Conservation (phyloP, 2,113 vertebrate genomes). For the Solenodon paradoxus region DNA sequence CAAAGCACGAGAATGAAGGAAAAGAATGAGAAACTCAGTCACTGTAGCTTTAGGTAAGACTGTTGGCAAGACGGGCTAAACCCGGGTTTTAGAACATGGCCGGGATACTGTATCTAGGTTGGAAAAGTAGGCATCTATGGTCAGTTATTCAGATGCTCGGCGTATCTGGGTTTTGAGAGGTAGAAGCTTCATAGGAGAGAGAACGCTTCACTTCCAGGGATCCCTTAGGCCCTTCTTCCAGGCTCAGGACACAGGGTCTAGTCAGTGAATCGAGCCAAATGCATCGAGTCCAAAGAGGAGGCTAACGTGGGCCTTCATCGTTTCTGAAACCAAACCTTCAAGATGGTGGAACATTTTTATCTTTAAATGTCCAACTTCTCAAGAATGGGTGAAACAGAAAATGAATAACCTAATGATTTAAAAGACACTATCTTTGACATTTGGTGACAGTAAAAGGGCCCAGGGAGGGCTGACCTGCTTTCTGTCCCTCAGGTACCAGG, state of each 20-base stretch:
- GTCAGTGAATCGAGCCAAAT: not conserved
- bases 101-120: not conserved
- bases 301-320: not conserved
- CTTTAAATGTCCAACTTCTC: not conserved
- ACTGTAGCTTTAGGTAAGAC: not conserved
- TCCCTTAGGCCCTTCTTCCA: not conserved
- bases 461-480: accelerated
- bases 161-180: not conserved
- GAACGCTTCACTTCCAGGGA: not conserved
- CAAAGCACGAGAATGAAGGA: not conserved
- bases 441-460: accelerated
- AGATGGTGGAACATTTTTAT: not conserved
- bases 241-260: not conserved
- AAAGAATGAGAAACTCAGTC: not conserved
- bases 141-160: not conserved
- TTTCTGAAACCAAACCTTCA: not conserved
- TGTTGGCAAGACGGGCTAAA: not conserved
- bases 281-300: not conserved
- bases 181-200: not conserved
- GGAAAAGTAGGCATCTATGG: not conserved
- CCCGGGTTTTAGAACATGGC: not conserved
- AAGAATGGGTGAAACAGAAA: not conserved
- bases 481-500: not conserved
- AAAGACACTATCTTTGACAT: accelerated
- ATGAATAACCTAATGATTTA: not conserved